phyloP scores from a whole-genome alignment of 1,140 invertebrate species.

The Philaenus spumarius region DNA sequence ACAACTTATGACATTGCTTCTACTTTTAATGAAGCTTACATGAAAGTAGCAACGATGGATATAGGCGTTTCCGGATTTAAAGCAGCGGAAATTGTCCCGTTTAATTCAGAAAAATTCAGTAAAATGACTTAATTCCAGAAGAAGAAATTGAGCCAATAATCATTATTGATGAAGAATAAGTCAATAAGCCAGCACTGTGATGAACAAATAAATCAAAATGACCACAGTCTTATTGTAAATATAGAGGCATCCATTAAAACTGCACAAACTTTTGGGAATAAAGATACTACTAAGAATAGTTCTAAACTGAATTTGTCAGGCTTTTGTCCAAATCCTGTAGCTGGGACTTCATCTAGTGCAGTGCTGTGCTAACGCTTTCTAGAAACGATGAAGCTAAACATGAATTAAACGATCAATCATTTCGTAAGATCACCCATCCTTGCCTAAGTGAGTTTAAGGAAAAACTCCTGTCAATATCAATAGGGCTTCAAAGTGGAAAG shows the following conservation, averaged over 20 bases:
- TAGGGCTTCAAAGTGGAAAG: not conserved
- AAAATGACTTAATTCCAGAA: slow-evolving; percentile 35
- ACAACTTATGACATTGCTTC: slow-evolving; percentile 33
- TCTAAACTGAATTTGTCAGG: no score
- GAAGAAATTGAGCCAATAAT: not conserved
- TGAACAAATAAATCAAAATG: no score
- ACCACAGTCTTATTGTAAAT: no score
- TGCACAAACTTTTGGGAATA: no score
- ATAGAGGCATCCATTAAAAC: not conserved
- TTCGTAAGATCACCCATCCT: not conserved
- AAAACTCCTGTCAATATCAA: not conserved
- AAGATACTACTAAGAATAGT: not conserved
- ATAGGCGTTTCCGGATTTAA: slow-evolving; percentile 31
- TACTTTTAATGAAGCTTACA: slow-evolving; percentile 29
- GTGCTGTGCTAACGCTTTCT: no score
- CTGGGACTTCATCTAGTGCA: no score
- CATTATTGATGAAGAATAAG: not conserved
- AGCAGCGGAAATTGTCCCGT: slow-evolving; percentile 34
- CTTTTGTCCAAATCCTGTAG: not conserved
- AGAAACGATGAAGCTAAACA: no score
- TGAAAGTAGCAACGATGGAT: slow-evolving; percentile 25
- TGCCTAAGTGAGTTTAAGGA: not conserved
- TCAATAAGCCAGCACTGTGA: no score
- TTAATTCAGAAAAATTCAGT: slow-evolving; percentile 35
- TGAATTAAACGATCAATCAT: no score